Conservation (phyloP, 2,888 invertebrate genomes). For the Polymixis lichenea region DNA sequence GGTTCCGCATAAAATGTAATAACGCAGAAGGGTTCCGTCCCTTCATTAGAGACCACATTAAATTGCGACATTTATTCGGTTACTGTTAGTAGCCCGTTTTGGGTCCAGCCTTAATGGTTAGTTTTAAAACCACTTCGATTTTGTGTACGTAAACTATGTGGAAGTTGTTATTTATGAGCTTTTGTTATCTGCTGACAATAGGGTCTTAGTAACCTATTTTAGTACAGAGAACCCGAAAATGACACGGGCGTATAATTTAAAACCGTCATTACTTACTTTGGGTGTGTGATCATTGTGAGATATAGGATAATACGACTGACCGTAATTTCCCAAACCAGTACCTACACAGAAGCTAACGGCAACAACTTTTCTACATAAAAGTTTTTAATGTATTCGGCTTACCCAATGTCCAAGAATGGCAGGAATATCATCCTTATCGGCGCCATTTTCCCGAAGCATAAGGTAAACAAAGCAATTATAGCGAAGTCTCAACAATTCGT, state of each 20-base stretch:
- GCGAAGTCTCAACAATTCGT: slow-evolving; percentile 51
- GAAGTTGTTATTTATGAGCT: slow-evolving; percentile 51
- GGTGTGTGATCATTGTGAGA: slow-evolving; percentile 20
- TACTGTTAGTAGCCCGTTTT: slow-evolving; percentile 59
- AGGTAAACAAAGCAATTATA: slow-evolving; percentile 57
- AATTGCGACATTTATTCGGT: slow-evolving; percentile 75
- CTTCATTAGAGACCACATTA: slow-evolving; percentile 77
- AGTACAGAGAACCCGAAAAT: slow-evolving; percentile 15
- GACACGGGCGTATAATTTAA: slow-evolving; percentile 14
- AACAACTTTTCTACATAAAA: slow-evolving; percentile 24
- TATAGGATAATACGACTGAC: slow-evolving; percentile 20
- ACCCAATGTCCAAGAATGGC: not conserved
- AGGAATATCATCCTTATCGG: slow-evolving; percentile 5
- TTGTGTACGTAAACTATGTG: slow-evolving; percentile 41
- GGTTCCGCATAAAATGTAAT: slow-evolving; percentile 72
- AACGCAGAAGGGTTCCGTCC: slow-evolving; percentile 73
- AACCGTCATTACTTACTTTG: slow-evolving; percentile 29
- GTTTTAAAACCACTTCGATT: slow-evolving; percentile 61
- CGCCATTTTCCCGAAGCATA: slow-evolving; percentile 10
- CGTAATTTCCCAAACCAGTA: slow-evolving; percentile 20
- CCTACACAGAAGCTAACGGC: slow-evolving; percentile 1
- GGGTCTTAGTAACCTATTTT: slow-evolving; percentile 22
- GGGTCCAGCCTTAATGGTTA: slow-evolving; percentile 49
- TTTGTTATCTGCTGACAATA: slow-evolving; percentile 32
- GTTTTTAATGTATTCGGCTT: slow-evolving; percentile 22